phyloP scores from a whole-genome alignment of 2,797 vertebrate genomes.

The Euphonia xanthogaster region DNA sequence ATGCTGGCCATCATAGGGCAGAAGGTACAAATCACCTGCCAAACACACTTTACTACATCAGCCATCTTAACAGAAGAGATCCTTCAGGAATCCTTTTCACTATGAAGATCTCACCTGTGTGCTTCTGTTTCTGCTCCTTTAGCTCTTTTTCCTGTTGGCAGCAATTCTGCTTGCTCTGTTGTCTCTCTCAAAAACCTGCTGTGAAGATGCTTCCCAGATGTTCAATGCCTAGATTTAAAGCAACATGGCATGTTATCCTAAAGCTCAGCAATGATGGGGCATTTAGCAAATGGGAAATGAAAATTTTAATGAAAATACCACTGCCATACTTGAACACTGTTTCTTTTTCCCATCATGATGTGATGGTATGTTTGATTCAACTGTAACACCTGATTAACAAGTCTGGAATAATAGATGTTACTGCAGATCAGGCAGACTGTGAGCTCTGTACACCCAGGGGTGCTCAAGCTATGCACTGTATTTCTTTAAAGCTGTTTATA shows the following conservation, averaged over 20 bases:
- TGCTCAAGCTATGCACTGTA: neutral
- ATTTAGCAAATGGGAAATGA: neutral
- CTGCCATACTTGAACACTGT: neutral
- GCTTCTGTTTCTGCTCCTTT: neutral
- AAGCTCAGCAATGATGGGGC: neutral
- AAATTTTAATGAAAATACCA: neutral
- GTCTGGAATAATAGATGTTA: neutral
- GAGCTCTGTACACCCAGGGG: neutral
- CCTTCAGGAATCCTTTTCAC: neutral
- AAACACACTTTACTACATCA: neutral
- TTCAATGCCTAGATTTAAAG: neutral
- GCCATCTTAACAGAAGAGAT: neutral
- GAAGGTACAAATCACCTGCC: neutral
- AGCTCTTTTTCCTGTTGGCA: neutral
- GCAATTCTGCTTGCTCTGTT: neutral
- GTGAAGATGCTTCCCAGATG: neutral
- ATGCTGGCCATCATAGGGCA: accelerated
- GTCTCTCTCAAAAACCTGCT: neutral
- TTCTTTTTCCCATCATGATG: neutral
- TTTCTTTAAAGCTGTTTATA: neutral
- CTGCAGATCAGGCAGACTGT: neutral
- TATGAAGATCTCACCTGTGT: neutral
- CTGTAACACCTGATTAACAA: neutral
- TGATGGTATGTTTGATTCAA: neutral
- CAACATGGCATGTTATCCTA: neutral